phyloP scores from a whole-genome alignment of 2,888 invertebrate species.

The Apocheima hispidaria region DNA sequence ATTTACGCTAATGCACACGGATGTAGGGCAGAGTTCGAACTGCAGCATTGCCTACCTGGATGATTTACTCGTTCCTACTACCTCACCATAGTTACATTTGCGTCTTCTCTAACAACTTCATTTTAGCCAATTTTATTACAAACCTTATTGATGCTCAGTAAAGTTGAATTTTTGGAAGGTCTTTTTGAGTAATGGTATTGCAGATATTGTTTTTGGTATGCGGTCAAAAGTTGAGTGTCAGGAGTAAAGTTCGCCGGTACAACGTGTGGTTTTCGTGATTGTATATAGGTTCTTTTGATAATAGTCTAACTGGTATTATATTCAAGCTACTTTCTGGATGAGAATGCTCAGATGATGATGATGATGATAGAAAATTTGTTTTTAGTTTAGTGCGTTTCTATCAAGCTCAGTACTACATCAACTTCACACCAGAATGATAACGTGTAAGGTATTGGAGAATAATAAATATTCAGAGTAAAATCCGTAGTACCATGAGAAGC shows the following conservation, averaged over 20 bases:
- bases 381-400: too few species aligned
- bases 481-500: too few species aligned
- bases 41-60: constrained; percentile 25
- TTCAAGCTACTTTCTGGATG: too few species aligned
- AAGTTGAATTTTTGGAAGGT: background rate
- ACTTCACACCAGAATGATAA: too few species aligned
- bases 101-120: background rate
- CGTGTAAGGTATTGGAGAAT: too few species aligned
- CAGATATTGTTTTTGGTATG: constrained; percentile 17
- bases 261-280: constrained; percentile 14
- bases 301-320: background rate
- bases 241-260: constrained; percentile 11
- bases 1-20: constrained; percentile 30
- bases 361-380: background rate
- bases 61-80: constrained; percentile 28
- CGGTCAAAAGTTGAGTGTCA: constrained; percentile 20
- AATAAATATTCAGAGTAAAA: too few species aligned
- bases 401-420: background rate
- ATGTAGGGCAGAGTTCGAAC: constrained; percentile 25
- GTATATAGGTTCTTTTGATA: constrained; percentile 12
- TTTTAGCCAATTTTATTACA: background rate
- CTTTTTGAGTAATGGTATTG: background rate
- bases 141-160: constrained; percentile 3
- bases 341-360: background rate
- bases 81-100: background rate